These are phyloP conservation scores for Apantesis nais DNA, from an alignment of 2,888 invertebrate species.

Conservation along the genomic window DNA sequence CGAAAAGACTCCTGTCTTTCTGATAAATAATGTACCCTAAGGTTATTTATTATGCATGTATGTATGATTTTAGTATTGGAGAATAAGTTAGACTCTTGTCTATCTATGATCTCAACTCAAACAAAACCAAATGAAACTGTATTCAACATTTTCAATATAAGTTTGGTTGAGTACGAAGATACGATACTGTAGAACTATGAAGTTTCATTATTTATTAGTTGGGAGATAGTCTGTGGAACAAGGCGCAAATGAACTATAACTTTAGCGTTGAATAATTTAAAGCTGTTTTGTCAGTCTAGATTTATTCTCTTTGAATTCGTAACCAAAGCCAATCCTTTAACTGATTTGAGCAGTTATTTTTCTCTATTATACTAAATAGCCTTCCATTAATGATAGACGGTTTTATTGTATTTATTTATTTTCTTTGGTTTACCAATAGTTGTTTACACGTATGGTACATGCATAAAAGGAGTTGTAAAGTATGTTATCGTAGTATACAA, in stretches of 20 bases:
- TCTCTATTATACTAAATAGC: background rate
- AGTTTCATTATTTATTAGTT: constrained; percentile 17
- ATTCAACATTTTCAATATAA: constrained; percentile 43
- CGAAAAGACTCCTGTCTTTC: no score
- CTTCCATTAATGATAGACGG: no score
- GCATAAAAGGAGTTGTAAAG: no score
- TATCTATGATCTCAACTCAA: background rate
- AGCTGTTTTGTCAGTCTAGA: background rate
- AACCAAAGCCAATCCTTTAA: background rate
- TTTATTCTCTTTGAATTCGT: background rate
- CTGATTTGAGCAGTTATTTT: background rate
- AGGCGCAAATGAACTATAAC: constrained; percentile 6
- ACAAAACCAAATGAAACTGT: constrained; percentile 24
- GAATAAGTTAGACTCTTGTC: background rate
- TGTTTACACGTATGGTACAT: no score
- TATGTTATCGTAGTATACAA: no score
- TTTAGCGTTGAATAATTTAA: constrained; percentile 8
- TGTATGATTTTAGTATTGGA: background rate
- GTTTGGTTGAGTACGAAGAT: constrained; percentile 20
- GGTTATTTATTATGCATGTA: background rate
- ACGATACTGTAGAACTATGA: constrained; percentile 9
- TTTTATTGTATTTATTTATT: no score
- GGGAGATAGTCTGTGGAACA: constrained; percentile 7
- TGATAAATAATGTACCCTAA: no score
- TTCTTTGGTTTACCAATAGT: no score